These are phyloP conservation scores for Perognathus longimembris DNA, from an alignment of 2,113 vertebrate species.

Conservation along the genomic window DNA sequence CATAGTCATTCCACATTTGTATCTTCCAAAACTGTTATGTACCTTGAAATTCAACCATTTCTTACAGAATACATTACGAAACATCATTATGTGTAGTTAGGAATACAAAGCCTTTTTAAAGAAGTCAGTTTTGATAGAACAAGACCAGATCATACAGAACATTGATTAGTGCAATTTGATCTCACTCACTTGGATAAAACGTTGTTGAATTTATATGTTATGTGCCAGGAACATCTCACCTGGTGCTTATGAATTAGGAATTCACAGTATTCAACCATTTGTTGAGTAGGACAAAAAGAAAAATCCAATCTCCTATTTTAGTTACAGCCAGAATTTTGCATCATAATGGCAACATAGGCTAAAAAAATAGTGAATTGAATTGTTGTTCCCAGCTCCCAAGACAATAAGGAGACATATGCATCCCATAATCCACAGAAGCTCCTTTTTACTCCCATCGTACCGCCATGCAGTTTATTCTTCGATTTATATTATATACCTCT, in stretches of 20 bases:
- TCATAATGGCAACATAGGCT: background rate
- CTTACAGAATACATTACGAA: background rate
- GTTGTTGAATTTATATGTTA: background rate
- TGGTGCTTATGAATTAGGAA: background rate
- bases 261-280: background rate
- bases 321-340: background rate
- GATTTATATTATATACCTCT: background rate
- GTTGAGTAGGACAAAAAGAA: background rate
- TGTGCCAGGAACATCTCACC: background rate
- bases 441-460: background rate
- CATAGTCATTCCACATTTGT: background rate
- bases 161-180: background rate
- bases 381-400: background rate
- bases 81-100: background rate
- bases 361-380: background rate
- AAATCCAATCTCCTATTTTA: background rate
- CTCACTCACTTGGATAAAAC: background rate
- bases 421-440: background rate
- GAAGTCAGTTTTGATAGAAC: conserved; percentile 9
- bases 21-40: background rate
- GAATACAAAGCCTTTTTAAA: background rate
- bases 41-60: background rate
- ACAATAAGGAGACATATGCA: background rate
- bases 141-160: background rate
- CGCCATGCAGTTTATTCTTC: background rate